Percentiles rank a stretch among this genome's conserved stretches.
These are phyloP conservation scores for Pterophyllum scalare DNA, from an alignment of 2,113 vertebrate genomes.

Conservation along the genomic window DNA sequence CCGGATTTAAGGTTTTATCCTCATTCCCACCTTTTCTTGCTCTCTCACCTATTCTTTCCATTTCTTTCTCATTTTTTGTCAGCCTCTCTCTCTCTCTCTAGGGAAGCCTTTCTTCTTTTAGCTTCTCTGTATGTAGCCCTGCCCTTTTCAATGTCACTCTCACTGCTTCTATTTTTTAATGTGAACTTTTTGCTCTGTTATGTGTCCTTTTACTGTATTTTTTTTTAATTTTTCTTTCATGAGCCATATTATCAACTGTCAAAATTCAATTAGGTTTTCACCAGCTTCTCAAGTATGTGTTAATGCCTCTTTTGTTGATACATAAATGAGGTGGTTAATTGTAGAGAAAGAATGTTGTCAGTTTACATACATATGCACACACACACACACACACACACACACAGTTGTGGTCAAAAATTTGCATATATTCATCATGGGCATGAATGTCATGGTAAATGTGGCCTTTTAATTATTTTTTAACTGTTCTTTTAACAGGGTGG, in stretches of 20 bases:
- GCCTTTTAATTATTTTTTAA: too few species aligned
- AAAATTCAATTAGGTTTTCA: slow-evolving; percentile 12
- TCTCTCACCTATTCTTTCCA: slow-evolving; percentile 16
- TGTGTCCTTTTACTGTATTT: slow-evolving; percentile 22
- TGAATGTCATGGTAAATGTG: too few species aligned
- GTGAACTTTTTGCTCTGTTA: slow-evolving; percentile 23
- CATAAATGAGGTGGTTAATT: slow-evolving; percentile 4
- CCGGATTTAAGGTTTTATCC: slow-evolving; percentile 9
- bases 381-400: too few species aligned
- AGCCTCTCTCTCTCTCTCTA: slow-evolving; percentile 41
- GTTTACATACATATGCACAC: neutral
- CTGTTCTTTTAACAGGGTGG: too few species aligned
- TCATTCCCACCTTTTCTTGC: slow-evolving; percentile 10
- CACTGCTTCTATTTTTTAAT: slow-evolving; percentile 43
- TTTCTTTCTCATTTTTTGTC: slow-evolving; percentile 51
- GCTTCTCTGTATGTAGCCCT: slow-evolving; percentile 62
- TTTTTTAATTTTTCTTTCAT: slow-evolving; percentile 7
- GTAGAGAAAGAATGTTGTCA: slow-evolving; percentile 8
- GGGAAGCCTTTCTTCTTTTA: slow-evolving; percentile 69
- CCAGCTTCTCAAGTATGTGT: neutral
- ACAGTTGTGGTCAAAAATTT: too few species aligned
- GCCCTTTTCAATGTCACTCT: slow-evolving; percentile 69
- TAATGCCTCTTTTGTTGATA: slow-evolving; percentile 20
- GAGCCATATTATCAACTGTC: slow-evolving; percentile 16
- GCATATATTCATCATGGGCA: too few species aligned